Conservation (phyloP, 2,113 vertebrate species). For the Oncorhynchus masou region DNA sequence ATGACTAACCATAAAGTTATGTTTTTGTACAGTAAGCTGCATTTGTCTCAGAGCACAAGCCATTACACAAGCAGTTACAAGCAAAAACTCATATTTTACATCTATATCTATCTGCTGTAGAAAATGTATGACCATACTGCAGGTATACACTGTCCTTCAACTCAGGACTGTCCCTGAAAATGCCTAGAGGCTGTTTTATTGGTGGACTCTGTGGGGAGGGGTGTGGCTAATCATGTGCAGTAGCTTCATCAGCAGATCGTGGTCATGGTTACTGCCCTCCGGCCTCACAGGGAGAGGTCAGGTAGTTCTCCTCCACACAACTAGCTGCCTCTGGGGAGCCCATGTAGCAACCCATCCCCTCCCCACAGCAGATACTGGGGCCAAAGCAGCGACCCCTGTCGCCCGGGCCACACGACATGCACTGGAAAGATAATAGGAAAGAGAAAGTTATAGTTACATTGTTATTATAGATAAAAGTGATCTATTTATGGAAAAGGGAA, state of each 20-base stretch:
- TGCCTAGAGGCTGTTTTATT: background rate
- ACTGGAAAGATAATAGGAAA: slow-evolving; percentile 49
- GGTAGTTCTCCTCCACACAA: slow-evolving; percentile 63
- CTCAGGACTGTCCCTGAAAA: background rate
- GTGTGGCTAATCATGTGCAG: slow-evolving; percentile 4
- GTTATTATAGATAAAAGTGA: background rate
- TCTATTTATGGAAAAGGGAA: background rate
- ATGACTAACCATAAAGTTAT: background rate
- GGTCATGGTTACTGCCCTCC: background rate
- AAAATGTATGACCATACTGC: slow-evolving; percentile 35
- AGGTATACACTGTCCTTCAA: slow-evolving; percentile 3
- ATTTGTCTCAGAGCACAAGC: slow-evolving; percentile 3
- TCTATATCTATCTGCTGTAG: slow-evolving; percentile 26
- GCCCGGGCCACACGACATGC: slow-evolving; percentile 69
- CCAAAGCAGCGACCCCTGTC: slow-evolving; percentile 63
- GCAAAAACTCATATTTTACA: background rate
- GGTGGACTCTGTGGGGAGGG: background rate
- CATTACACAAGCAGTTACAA: slow-evolving; percentile 4
- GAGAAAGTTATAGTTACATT: background rate
- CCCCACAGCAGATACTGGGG: slow-evolving; percentile 55
- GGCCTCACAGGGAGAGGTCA: slow-evolving; percentile 66
- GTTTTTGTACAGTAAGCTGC: background rate
- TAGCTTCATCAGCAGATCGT: background rate
- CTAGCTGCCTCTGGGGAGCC: slow-evolving; percentile 64
- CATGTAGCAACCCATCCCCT: slow-evolving; percentile 69